These are phyloP conservation scores for Bujurquina vittata DNA, from an alignment of 2,113 vertebrate genomes.

Conservation along the genomic window DNA sequence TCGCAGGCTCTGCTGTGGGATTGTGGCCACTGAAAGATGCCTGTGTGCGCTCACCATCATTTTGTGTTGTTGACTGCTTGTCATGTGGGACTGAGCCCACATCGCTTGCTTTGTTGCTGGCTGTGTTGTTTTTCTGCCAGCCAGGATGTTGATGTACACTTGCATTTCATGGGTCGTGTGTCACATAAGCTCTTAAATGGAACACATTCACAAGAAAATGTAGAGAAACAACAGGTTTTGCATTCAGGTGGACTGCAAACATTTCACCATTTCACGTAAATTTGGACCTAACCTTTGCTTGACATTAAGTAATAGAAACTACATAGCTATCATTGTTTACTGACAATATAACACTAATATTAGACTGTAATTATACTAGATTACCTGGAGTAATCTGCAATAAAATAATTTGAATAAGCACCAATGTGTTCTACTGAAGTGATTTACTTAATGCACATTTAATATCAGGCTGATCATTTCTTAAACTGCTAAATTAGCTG, in stretches of 20 bases:
- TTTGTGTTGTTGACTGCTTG: conserved; percentile 37
- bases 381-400: background rate
- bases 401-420: background rate
- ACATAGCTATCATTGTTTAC: background rate
- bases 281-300: background rate
- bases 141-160: conserved; percentile 4
- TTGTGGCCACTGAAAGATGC: conserved; percentile 20
- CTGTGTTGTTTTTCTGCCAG: conserved; percentile 26
- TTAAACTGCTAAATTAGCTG: too few species aligned
- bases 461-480: too few species aligned
- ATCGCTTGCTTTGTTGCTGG: conserved; percentile 32
- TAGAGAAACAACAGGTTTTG: background rate
- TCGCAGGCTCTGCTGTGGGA: conserved; percentile 2
- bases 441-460: too few species aligned
- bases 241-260: background rate
- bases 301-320: background rate
- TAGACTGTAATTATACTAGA: background rate
- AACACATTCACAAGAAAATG: background rate
- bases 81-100: conserved; percentile 31
- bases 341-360: background rate
- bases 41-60: conserved; percentile 14
- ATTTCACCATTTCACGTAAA: background rate
- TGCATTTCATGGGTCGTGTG: background rate
- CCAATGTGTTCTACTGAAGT: background rate
- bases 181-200: background rate